Evolutionary conservation across 2,888 invertebrate species (phyloP).

Genomic region (Morinoia aosen): DNA sequence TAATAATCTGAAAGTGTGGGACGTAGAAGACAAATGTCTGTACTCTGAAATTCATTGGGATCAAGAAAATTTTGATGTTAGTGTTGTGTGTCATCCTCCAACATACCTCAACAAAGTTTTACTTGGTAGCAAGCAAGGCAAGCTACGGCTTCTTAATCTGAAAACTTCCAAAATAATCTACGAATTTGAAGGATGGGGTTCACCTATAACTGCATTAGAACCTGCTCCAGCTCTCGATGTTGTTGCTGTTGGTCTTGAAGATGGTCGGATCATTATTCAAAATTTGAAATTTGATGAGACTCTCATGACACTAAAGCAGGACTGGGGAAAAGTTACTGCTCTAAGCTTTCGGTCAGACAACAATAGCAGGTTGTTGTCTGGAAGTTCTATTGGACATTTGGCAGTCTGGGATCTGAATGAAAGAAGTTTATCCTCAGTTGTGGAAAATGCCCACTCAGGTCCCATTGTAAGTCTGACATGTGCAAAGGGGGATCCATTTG

Average conservation of each 20-base stretch:
- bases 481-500: slow-evolving; percentile 88
- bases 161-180: slow-evolving; percentile 80
- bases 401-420: slow-evolving; percentile 73
- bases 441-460: slow-evolving; percentile 83
- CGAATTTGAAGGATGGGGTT: slow-evolving; percentile 75
- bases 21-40: slow-evolving; percentile 80
- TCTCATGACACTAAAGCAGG: slow-evolving; percentile 88
- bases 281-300: slow-evolving; percentile 89
- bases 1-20: slow-evolving; percentile 86
- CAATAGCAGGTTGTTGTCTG: slow-evolving; percentile 87
- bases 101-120: slow-evolving; percentile 93
- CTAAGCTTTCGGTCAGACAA: slow-evolving; percentile 91
- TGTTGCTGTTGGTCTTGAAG: slow-evolving; percentile 86
- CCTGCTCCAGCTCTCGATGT: slow-evolving; percentile 92
- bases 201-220: slow-evolving; percentile 81
- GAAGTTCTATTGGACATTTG: slow-evolving; percentile 81
- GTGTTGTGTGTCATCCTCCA: slow-evolving; percentile 89
- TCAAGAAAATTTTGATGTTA: slow-evolving; percentile 81
- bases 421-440: slow-evolving; percentile 72
- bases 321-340: slow-evolving; percentile 89
- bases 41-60: slow-evolving; percentile 72
- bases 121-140: slow-evolving; percentile 69
- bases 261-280: slow-evolving; percentile 87
- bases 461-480: slow-evolving; percentile 86
- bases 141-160: slow-evolving; percentile 85